Conservation (phyloP, 2,113 vertebrate genomes). For the Silurus meridionalis region DNA sequence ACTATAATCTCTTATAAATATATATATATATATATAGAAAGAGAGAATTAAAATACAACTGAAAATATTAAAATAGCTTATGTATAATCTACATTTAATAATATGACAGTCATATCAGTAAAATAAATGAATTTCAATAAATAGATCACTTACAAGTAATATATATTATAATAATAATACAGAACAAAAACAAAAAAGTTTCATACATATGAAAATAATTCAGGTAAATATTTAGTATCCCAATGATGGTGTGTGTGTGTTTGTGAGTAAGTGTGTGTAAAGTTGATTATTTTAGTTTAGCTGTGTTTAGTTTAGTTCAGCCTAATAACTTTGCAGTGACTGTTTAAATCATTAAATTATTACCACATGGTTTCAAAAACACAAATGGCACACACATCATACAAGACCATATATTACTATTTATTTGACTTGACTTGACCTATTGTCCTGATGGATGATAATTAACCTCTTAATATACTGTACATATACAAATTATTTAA, state of each 20-base stretch:
- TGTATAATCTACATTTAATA: background rate
- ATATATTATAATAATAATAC: background rate
- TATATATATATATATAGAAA: too few species aligned
- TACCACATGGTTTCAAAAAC: slow-evolving; percentile 28
- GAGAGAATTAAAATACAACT: background rate
- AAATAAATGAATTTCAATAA: background rate
- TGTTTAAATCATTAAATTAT: slow-evolving; percentile 38
- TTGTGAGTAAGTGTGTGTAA: slow-evolving; percentile 15
- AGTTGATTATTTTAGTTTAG: slow-evolving; percentile 21
- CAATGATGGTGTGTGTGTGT: background rate
- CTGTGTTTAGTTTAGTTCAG: slow-evolving; percentile 25
- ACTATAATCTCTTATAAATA: background rate
- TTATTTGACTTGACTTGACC: background rate
- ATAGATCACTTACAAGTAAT: background rate
- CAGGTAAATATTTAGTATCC: background rate
- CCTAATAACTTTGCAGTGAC: slow-evolving; percentile 36
- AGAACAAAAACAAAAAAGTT: background rate
- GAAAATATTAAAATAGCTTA: background rate
- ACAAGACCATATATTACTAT: slow-evolving; percentile 1
- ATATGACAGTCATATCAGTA: background rate
- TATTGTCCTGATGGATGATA: background rate
- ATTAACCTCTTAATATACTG: background rate
- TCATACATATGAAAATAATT: background rate
- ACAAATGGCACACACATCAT: background rate
- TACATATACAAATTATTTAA: background rate